Evolutionary conservation across 2,113 vertebrate species (phyloP), one percentile per base, ranked within the genome.

Genomic region (Herpailurus yagouaroundi): DNA sequence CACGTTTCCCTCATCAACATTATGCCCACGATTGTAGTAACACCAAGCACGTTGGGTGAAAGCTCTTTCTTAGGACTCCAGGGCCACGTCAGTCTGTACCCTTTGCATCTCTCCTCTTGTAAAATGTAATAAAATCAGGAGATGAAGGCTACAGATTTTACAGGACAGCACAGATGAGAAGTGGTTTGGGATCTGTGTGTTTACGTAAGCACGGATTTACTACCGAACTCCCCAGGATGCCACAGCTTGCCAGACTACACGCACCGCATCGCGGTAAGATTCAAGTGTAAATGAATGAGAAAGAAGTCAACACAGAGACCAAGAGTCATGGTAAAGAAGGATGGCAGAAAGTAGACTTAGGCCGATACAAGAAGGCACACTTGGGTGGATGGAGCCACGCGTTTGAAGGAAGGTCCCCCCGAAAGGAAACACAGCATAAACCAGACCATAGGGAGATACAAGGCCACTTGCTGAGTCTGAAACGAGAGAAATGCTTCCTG

Each of bases 201-300:
- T 27, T 23, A 7, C 3, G 8, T 7, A 0, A 0, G 4, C 45
- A 2, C 0, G 3, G 0, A 1, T 19, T 15, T 4, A 1, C 63
- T 2, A 3, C 21, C 7, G 19, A 57, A 57, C 31, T 7, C 85
- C 71, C 3, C 21, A 23, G 16, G 45, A 27, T 0, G 25, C 16
- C 1, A 15, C 55, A 4, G n/a, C 9, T 11, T 9, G 5, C 27
- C 19, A 1, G 2, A 48, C n/a, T 4, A 5, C 36, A 1, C 0
- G 25, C 55, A 5, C 38, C 10, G 0, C 4, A 6, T 33, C 16
- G 3, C 14, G 6, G 4, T 6, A n/a, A 14, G 12, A 31, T 9
- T 7, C 23, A 19, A 16, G 18, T 60, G 8, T 15, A 68, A 86
- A 66, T 45, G 50, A 10, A 74, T 0, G n/a, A 18, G 4, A 57